A percentile compares a stretch with the other conserved stretches of the same genome.
phyloP scores from a whole-genome alignment of 2,797 vertebrate genomes.

The Acestrorhynchus altus region DNA sequence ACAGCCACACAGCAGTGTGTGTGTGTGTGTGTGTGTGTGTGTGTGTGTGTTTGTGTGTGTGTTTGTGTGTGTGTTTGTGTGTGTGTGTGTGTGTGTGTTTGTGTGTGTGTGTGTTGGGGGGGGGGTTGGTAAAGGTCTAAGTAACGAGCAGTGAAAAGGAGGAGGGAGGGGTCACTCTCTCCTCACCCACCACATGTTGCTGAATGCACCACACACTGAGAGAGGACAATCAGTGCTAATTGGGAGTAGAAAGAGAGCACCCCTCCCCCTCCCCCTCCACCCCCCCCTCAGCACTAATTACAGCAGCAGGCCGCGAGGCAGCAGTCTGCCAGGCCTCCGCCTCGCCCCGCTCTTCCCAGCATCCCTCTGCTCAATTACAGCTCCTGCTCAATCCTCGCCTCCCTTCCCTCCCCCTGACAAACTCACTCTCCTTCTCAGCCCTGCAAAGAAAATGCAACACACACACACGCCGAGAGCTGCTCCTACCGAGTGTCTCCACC shows the following conservation, averaged over 20 bases:
- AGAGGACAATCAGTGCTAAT: conserved; percentile 54
- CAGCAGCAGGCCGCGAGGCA: conserved; percentile 40
- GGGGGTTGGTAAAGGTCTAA: too few relatives aligned
- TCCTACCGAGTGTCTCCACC: background rate
- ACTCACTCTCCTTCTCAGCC: background rate
- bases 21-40: too few relatives aligned
- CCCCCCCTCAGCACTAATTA: conserved; percentile 34
- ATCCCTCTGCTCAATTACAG: conserved; percentile 25
- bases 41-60: too few relatives aligned
- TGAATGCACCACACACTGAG: conserved; percentile 34
- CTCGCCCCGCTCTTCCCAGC: conserved; percentile 34
- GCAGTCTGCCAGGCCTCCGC: conserved; percentile 47
- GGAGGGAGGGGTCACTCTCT: conserved; percentile 22
- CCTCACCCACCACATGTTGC: conserved; percentile 36
- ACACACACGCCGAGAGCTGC: background rate
- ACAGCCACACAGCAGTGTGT: too few relatives aligned
- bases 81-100: too few relatives aligned
- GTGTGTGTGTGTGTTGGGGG: too few relatives aligned
- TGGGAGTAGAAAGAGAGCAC: conserved; percentile 54
- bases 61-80: too few relatives aligned
- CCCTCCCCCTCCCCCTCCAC: conserved; percentile 5
- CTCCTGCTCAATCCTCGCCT: background rate
- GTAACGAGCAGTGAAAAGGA: background rate
- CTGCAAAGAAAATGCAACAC: background rate
- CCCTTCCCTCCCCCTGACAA: conserved; percentile 5